Evolutionary conservation across 1,140 invertebrate genomes (phyloP).

Genomic region (Campoletis sonorensis): DNA sequence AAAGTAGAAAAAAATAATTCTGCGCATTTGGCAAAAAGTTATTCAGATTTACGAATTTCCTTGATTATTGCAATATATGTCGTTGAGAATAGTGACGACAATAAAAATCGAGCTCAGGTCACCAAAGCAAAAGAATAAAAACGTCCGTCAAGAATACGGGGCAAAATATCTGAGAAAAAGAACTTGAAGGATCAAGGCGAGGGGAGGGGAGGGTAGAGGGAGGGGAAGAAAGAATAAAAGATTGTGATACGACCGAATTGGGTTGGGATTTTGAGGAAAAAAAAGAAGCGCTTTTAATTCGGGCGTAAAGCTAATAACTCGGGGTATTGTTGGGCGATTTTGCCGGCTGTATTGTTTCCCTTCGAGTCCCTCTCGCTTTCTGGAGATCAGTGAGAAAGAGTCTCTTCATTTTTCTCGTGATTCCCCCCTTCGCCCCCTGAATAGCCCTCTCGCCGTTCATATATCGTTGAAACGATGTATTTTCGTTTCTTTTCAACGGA

Average conservation of each 20-base stretch:
- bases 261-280: conserved; percentile 14
- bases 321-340: conserved; percentile 40
- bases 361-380: background rate
- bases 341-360: conserved; percentile 51
- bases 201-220: background rate
- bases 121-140: too few relatives aligned
- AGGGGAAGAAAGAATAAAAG: conserved; percentile 16
- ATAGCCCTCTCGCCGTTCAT: background rate
- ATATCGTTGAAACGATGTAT: background rate
- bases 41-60: too few relatives aligned
- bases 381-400: conserved; percentile 9
- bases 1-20: too few relatives aligned
- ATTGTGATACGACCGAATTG: conserved; percentile 4
- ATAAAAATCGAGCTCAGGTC: too few relatives aligned
- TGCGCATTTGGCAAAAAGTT: too few relatives aligned
- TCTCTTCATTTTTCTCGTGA: conserved; percentile 21
- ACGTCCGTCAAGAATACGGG: too few relatives aligned
- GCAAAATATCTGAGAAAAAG: too few relatives aligned
- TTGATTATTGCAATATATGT: too few relatives aligned
- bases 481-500: conserved; percentile 45
- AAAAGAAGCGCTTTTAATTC: conserved; percentile 46
- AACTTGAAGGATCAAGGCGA: too few relatives aligned
- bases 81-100: too few relatives aligned
- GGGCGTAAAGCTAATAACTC: conserved; percentile 49
- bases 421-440: background rate